A percentile compares a stretch with the other conserved stretches of the same genome.
These are phyloP conservation scores for Hydropsyche tenuis DNA, from an alignment of 1,140 invertebrate genomes.

Conservation along the genomic window DNA sequence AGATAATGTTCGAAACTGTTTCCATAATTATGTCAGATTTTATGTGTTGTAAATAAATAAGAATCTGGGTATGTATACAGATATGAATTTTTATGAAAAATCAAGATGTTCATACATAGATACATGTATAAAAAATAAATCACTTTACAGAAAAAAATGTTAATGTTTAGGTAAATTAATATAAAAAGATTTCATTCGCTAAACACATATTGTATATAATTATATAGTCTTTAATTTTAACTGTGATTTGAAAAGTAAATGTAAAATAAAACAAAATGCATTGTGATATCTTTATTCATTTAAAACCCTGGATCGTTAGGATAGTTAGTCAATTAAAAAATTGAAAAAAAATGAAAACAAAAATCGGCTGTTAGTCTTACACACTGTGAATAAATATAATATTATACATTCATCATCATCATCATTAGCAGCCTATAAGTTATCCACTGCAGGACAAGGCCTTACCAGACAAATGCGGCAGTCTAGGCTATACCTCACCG, in stretches of 20 bases:
- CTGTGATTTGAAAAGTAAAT: conserved; percentile 50
- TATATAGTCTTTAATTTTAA: conserved; percentile 51
- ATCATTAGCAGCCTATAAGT: too few species aligned
- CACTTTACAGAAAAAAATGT: neutral
- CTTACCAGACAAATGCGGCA: too few species aligned
- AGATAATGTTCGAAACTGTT: conserved; percentile 22
- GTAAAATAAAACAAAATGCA: conserved; percentile 44
- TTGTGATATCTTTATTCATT: too few species aligned
- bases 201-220: conserved; percentile 48
- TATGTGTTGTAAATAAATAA: conserved; percentile 16
- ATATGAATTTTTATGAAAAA: conserved; percentile 31
- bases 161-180: conserved; percentile 38
- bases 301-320: too few species aligned
- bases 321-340: too few species aligned
- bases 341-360: too few species aligned
- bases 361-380: too few species aligned
- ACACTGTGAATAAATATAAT: too few species aligned
- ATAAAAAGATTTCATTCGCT: conserved; percentile 42
- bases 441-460: too few species aligned
- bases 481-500: too few species aligned
- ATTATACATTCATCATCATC: too few species aligned
- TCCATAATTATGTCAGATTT: conserved; percentile 8
- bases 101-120: conserved; percentile 30
- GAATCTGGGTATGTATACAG: neutral
- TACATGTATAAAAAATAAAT: conserved; percentile 24